Percentiles rank a stretch among this genome's conserved stretches.
These are phyloP conservation scores for Mastigias papua DNA, from an alignment of 30 jellyfish, hydroid and myxozoan genomes.

Conservation along the genomic window DNA sequence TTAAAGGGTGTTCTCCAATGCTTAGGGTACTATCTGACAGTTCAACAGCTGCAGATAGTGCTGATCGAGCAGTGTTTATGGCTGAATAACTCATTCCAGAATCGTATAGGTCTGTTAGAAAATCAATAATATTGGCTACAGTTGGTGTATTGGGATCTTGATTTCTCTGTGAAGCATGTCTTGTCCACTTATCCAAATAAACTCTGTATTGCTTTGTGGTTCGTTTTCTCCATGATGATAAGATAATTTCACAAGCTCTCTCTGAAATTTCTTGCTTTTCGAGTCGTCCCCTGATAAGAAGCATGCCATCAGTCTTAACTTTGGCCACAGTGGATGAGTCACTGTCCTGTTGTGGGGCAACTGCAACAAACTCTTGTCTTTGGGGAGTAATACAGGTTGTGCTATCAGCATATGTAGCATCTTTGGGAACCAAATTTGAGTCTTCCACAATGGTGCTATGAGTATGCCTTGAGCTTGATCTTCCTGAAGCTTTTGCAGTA, in stretches of 20 bases:
- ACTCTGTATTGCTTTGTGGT: background rate
- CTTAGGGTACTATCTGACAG: no score
- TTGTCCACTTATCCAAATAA: background rate
- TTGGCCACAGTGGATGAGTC: background rate
- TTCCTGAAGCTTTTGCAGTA: background rate
- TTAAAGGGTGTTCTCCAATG: no score
- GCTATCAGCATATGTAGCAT: background rate
- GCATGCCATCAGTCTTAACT: background rate
- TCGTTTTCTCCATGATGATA: background rate
- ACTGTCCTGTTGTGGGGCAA: background rate
- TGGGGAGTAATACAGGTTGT: background rate
- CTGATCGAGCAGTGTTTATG: no score
- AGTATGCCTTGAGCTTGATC: background rate
- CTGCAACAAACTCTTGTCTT: background rate
- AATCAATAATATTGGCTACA: no score
- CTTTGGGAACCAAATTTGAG: background rate
- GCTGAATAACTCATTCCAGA: no score
- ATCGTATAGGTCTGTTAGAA: no score
- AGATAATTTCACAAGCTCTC: background rate
- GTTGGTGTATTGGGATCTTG: background rate
- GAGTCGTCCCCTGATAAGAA: background rate
- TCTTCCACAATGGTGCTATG: background rate
- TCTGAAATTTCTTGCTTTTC: background rate
- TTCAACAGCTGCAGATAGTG: no score
- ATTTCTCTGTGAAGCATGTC: background rate